Conservation (phyloP, 2,888 invertebrate species). For the Tipula lateralis region DNA sequence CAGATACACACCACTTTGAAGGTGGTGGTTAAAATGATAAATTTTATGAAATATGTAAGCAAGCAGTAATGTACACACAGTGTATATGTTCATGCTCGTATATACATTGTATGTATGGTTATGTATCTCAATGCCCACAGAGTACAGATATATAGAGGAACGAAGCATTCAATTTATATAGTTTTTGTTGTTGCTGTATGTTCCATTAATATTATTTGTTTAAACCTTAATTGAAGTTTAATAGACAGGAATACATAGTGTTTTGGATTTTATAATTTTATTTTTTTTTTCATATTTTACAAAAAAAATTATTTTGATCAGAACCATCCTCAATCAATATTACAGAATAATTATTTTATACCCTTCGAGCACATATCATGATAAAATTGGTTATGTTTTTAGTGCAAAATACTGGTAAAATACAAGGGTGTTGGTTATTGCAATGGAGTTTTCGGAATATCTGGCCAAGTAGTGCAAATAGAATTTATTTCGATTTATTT, state of each 20-base stretch:
- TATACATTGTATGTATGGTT: neutral
- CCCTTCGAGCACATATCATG: neutral
- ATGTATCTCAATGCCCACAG: neutral
- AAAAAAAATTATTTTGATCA: neutral
- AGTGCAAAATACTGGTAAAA: neutral
- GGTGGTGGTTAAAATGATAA: neutral
- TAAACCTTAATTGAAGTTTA: conserved; percentile 19
- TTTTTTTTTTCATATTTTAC: neutral
- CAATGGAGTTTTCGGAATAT: no score
- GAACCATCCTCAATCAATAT: neutral
- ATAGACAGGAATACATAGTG: neutral
- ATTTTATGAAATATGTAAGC: conserved; percentile 8
- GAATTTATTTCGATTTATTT: no score
- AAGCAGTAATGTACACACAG: neutral
- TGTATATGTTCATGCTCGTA: neutral
- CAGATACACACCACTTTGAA: neutral
- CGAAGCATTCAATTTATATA: neutral
- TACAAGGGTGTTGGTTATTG: no score
- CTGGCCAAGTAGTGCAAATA: no score
- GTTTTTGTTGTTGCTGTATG: neutral
- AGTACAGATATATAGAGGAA: neutral
- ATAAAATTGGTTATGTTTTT: neutral
- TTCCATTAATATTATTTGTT: conserved; percentile 19
- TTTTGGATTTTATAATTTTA: neutral
- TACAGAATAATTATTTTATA: neutral